Conservation (phyloP, 2,888 invertebrate genomes). For the Mayetiola destructor region DNA sequence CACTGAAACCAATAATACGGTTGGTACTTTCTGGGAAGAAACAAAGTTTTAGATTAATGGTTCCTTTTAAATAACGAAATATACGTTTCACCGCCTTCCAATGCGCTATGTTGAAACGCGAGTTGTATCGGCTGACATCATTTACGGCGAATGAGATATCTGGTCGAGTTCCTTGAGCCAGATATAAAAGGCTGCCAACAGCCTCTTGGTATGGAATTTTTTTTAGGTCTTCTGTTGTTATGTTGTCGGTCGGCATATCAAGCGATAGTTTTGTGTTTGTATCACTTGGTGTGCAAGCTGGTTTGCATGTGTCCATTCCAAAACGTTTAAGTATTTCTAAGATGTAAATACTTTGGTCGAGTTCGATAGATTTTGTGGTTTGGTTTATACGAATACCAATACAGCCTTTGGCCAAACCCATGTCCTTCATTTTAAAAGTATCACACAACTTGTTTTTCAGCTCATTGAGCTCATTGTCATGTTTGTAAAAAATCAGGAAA, state of each 20-base stretch:
- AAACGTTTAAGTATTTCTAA: background rate
- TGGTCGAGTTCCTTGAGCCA: slow-evolving; percentile 18
- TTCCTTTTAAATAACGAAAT: slow-evolving; percentile 14
- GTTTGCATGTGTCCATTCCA: background rate
- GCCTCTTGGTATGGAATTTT: slow-evolving; percentile 19
- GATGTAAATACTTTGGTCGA: background rate
- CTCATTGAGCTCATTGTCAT: background rate
- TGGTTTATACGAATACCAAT: background rate
- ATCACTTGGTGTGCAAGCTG: background rate
- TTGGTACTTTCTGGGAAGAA: slow-evolving; percentile 12
- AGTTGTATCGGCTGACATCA: slow-evolving; percentile 20
- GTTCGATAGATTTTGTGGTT: no score
- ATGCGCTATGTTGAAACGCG: background rate
- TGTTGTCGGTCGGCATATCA: background rate
- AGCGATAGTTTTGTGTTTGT: background rate
- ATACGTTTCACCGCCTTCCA: slow-evolving; percentile 5
- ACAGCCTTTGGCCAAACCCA: background rate
- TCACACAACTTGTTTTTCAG: background rate
- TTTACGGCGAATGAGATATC: slow-evolving; percentile 21
- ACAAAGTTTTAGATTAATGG: background rate
- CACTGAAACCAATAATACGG: slow-evolving; percentile 14
- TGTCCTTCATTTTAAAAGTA: background rate
- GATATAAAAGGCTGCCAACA: slow-evolving; percentile 20
- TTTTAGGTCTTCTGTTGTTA: background rate
- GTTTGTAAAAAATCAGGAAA: background rate